Evolutionary conservation across 2,797 vertebrate genomes (phyloP), one percentile per base, ranked within the genome.

Genomic region (Mustela erminea): DNA sequence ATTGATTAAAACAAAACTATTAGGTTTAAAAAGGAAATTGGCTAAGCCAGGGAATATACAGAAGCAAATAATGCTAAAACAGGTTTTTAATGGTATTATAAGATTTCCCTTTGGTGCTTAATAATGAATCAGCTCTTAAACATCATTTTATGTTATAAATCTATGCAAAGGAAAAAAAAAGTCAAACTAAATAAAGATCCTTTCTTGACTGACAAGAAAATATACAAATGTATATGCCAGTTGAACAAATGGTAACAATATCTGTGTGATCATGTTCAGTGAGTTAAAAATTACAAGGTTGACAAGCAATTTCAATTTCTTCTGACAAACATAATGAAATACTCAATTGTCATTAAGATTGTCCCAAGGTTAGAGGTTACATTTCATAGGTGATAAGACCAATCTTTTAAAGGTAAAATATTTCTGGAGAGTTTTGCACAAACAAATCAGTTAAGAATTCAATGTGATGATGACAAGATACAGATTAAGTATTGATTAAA

Each of bases 401-500:
- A 87, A 92, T 75, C 10, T 82, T 58, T 92, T 95, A 90, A 84
- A 96, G 12, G 17, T 58, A 82, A 62, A 75, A 38, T 92, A 87
- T 87, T 74, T 74, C 75, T 87, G 38, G 6, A 92, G 20, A 80
- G 78, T 78, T 81, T 93, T 96, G 49, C 64, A 14, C 27, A 88
- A 93, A 90, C 32, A 96, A 54, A 87, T 60, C 87, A 64, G 25
- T 86, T 27, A 97, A 64, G 29, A 81, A 87, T 92, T 92, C n/a
- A 92, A 86, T 90, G 85, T 87, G 66, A 90, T 92, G n/a, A 72
- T 85, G 41, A 68, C 43, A 94, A 80, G 27, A 81, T 81, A 90
- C 43, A 93, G 60, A 88, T 70, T 89, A 95, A 86, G 11, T 92
- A 85, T 58, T 96, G 60, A 96, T 82, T 88, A 89, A 96, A 77